A percentile compares a stretch with the other conserved stretches of the same genome.
Evolutionary conservation across 1,140 invertebrate genomes (phyloP).

Genomic region (Carposina sasakii): DNA sequence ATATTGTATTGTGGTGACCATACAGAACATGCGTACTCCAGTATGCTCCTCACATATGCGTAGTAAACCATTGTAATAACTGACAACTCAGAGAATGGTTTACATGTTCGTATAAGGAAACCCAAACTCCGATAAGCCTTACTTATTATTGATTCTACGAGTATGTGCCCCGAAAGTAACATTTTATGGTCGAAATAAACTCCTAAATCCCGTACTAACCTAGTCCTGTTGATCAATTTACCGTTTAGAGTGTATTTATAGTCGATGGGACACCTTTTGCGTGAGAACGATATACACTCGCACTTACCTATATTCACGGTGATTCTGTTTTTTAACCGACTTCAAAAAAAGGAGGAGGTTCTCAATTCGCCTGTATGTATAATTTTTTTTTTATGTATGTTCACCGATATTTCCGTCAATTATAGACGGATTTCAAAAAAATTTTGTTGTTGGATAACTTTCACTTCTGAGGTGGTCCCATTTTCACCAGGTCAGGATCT

Average conservation of each 20-base stretch:
- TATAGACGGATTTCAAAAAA: too few species aligned
- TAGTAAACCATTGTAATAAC: not conserved
- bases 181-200: not conserved
- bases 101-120: not conserved
- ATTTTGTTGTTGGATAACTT: too few species aligned
- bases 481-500: too few species aligned
- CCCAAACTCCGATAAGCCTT: not conserved
- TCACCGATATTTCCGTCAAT: too few species aligned
- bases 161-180: not conserved
- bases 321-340: too few species aligned
- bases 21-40: constrained; percentile 30
- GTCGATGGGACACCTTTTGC: not conserved
- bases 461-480: too few species aligned
- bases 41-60: not conserved
- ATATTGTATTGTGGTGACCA: constrained; percentile 24
- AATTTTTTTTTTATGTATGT: too few species aligned
- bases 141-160: too few species aligned
- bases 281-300: not conserved
- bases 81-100: too few species aligned
- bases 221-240: not conserved
- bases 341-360: too few species aligned
- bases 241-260: not conserved
- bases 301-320: not conserved
- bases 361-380: too few species aligned
- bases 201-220: not conserved